Conservation (phyloP, 2,888 invertebrate genomes). For the Tachina grossa region DNA sequence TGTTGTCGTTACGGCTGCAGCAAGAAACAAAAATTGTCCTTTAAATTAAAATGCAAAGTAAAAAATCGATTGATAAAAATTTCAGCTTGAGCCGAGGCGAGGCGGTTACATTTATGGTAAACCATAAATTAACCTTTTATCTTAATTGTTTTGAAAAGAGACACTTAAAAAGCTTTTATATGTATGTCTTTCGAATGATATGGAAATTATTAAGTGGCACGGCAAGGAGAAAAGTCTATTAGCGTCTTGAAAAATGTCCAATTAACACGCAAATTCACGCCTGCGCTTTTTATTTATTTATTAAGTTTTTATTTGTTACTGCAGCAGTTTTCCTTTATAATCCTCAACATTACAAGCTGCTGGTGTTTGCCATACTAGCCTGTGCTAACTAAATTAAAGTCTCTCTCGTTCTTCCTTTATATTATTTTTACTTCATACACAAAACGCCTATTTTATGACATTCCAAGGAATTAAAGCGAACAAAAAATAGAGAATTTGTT, state of each 20-base stretch:
- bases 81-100: conserved; percentile 23
- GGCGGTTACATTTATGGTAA: conserved; percentile 46
- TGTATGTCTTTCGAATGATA: conserved; percentile 51
- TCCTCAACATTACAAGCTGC: not conserved
- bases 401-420: too few species aligned
- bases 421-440: not conserved
- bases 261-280: conserved; percentile 70
- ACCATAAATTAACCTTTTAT: conserved; percentile 71
- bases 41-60: conserved; percentile 16
- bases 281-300: conserved; percentile 56
- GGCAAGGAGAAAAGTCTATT: conserved; percentile 47
- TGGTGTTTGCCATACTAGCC: not conserved
- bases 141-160: conserved; percentile 69
- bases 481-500: not conserved
- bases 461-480: not conserved
- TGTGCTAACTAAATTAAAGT: not conserved
- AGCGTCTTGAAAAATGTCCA: conserved; percentile 66
- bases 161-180: conserved; percentile 71
- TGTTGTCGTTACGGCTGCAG: not conserved
- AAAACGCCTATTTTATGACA: conserved; percentile 47
- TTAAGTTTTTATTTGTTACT: not conserved
- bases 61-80: conserved; percentile 40
- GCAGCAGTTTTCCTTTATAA: not conserved
- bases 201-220: conserved; percentile 50
- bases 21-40: conserved; percentile 24